Evolutionary conservation across 2,113 vertebrate genomes (phyloP), one percentile per base, ranked within the genome.

Genomic region (Accipiter cooperii): DNA sequence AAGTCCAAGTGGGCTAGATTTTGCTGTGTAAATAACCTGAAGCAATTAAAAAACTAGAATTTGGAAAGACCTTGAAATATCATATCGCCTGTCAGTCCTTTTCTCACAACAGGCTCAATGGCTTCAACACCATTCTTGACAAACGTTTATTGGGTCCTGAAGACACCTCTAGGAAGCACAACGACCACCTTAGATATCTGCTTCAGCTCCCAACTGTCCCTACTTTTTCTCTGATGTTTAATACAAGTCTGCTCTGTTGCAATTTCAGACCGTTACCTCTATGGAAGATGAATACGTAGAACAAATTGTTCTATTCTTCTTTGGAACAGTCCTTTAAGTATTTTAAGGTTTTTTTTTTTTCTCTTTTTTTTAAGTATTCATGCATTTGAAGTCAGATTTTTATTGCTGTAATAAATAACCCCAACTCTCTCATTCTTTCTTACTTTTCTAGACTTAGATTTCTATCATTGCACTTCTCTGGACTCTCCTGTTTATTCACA

Each of bases 41-140:
- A 70, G 31, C 17, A 93, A 40, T 26, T 17, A 57, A 60, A 88
- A 36, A 4, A 15, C 7, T 25, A 36, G 19, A 44, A 60, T 88
- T 89, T 88, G 16, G n/a, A 22, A 83, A 88, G 34, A 46, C 10
- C 22, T 79, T 71, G 52, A 38, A 80, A 64, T 60, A 76, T 51
- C 0, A 0, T 34, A 8, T 9, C 63, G 5, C 26, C 9, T 42
- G 4, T 25, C 8, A 1, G 19, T 75, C 10, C 7, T 74, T 70
- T 70, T 36, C 14, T 81, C 28, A 44, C 34, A 70, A 18, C 10
- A 85, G 25, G 18, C 18, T 78, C 9, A 28, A 15, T 25, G 47
- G 38, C 13, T 36, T 31, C 36, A 46, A 2, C 18, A 33, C 8
- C 1, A 1, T 54, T 75, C 38, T 36, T 71, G 49, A 17, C 34